phyloP scores from a whole-genome alignment of 2,113 vertebrate species.

The Ochotona curzoniae region DNA sequence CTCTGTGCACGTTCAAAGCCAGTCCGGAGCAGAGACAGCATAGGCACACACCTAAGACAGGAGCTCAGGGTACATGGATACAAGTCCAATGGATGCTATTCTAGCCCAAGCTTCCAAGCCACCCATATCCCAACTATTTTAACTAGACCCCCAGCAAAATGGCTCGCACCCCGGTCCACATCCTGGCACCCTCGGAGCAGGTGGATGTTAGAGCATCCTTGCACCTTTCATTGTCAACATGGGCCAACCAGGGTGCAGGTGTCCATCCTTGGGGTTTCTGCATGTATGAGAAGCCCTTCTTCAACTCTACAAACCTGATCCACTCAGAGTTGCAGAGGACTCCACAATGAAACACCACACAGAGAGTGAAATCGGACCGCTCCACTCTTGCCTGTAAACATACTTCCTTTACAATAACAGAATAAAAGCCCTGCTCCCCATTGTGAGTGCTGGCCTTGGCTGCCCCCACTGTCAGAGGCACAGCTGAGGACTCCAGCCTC shows the following conservation, averaged over 20 bases:
- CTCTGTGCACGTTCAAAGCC: neutral
- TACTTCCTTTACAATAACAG: constrained; percentile 58
- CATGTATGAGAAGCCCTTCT: neutral
- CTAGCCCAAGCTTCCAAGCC: neutral
- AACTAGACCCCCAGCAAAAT: neutral
- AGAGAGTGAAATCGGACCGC: neutral
- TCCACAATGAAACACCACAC: neutral
- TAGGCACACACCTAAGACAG: neutral
- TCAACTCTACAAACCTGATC: neutral
- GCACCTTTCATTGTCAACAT: neutral
- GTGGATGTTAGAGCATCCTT: neutral
- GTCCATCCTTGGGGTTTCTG: neutral
- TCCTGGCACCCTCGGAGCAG: neutral
- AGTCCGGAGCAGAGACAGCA: neutral
- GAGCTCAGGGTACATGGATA: neutral
- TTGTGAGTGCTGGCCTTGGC: neutral
- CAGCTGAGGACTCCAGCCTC: constrained; percentile 42
- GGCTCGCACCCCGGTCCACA: neutral
- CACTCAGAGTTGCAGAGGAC: neutral
- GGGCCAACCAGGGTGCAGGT: neutral
- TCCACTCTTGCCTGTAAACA: constrained; percentile 9
- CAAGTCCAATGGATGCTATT: neutral
- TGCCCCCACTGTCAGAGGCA: neutral
- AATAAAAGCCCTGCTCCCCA: constrained; percentile 41
- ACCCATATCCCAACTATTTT: neutral